These are phyloP conservation scores for Maniola hyperantus DNA, from an alignment of 2,888 invertebrate genomes.

Conservation along the genomic window DNA sequence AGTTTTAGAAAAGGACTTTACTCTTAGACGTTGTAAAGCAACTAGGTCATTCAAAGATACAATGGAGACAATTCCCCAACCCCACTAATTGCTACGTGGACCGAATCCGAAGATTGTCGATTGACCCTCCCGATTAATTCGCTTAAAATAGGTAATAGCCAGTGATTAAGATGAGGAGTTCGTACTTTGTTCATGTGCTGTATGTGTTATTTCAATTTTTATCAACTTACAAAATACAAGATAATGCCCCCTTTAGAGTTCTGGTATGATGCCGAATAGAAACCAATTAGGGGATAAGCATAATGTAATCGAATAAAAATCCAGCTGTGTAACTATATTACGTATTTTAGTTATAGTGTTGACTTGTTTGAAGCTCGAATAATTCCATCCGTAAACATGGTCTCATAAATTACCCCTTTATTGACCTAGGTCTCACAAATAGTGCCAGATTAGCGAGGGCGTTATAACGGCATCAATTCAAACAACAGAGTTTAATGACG, in stretches of 20 bases:
- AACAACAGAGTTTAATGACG: conserved; percentile 64
- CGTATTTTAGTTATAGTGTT: not conserved
- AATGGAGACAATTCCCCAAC: conserved; percentile 31
- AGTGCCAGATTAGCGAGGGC: conserved; percentile 41
- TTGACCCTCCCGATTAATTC: conserved; percentile 41
- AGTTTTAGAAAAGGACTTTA: not conserved
- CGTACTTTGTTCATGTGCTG: conserved; percentile 22
- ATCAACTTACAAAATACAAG: not conserved
- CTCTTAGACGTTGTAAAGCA: not conserved
- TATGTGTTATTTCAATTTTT: conserved; percentile 10
- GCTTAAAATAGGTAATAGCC: conserved; percentile 38
- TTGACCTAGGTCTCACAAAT: conserved; percentile 39
- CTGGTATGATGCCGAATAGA: no score
- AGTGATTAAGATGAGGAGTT: conserved; percentile 36
- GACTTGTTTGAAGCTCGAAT: not conserved
- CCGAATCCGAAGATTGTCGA: conserved; percentile 54
- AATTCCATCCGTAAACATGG: not conserved
- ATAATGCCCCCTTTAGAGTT: no score
- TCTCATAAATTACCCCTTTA: conserved; percentile 24
- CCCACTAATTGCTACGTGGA: conserved; percentile 71
- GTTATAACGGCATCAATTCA: conserved; percentile 36
- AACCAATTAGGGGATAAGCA: not conserved
- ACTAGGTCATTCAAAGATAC: conserved; percentile 1
- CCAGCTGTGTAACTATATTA: no score
- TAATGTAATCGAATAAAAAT: not conserved